Percentiles rank a stretch among this genome's conserved stretches.
phyloP scores from a whole-genome alignment of 1,140 invertebrate species.

The Brevipalpus yothersi region DNA sequence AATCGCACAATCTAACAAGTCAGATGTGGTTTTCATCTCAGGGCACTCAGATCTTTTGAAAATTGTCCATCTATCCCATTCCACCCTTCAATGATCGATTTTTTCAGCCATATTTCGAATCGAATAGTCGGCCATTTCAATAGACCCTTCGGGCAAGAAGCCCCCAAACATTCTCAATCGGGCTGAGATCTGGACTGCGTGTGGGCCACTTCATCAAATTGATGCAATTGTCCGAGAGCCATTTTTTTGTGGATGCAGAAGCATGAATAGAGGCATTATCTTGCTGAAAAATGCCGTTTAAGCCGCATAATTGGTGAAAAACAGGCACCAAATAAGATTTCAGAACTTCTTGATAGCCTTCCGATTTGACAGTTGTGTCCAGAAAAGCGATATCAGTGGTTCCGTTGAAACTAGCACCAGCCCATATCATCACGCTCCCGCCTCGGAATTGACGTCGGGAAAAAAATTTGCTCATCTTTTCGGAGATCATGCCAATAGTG shows the following conservation, averaged over 20 bases:
- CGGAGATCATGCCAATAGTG: no score
- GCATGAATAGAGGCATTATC: constrained; percentile 1
- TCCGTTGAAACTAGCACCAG: neutral
- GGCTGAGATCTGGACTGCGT: neutral
- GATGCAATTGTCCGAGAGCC: neutral
- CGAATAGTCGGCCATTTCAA: neutral
- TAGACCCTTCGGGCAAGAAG: neutral
- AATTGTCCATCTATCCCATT: no score
- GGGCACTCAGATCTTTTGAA: no score
- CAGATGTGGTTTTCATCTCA: no score
- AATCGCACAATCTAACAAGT: no score
- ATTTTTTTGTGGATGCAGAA: neutral
- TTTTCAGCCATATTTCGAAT: no score
- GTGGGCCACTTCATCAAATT: neutral
- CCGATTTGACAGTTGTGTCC: neutral
- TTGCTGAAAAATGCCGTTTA: neutral
- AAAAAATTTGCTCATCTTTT: neutral
- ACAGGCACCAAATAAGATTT: neutral
- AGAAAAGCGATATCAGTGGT: neutral
- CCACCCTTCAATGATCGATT: no score
- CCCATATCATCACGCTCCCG: neutral
- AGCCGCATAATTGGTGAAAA: neutral
- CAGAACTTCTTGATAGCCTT: neutral
- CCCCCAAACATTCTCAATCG: constrained; percentile 7
- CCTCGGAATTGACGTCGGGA: neutral